Evolutionary conservation across 2,113 vertebrate genomes (phyloP).

Genomic region (Phaetusa simplex): DNA sequence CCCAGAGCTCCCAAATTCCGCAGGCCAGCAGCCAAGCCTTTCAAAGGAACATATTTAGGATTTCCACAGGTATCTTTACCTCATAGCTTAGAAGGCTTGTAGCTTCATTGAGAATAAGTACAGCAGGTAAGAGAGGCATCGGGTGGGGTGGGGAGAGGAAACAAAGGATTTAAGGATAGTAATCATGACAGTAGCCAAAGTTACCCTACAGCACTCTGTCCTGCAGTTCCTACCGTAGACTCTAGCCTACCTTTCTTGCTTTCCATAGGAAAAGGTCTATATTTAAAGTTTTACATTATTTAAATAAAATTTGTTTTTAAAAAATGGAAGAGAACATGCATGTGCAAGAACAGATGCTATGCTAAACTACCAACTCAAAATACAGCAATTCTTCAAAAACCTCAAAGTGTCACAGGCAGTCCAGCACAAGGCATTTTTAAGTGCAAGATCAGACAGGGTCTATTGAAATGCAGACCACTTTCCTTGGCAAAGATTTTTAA

Average conservation of each 20-base stretch:
- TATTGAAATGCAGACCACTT: constrained; percentile 53
- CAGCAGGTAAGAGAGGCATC: neutral
- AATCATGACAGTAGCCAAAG: neutral
- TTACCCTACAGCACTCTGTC: neutral
- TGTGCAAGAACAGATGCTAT: constrained; percentile 43
- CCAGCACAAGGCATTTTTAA: constrained; percentile 60
- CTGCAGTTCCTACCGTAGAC: neutral
- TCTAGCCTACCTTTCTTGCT: neutral
- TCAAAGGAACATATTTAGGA: neutral
- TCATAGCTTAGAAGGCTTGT: neutral
- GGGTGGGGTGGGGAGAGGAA: neutral
- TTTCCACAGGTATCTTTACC: neutral
- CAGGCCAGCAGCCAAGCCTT: neutral
- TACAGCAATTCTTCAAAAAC: constrained; percentile 28
- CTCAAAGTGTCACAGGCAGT: constrained; percentile 48
- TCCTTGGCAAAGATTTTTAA: constrained; percentile 61
- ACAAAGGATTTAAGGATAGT: neutral
- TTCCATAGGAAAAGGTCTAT: constrained; percentile 29
- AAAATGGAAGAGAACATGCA: constrained; percentile 22
- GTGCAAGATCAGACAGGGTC: constrained; percentile 43
- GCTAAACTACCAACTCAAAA: constrained; percentile 38
- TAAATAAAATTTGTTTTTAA: constrained; percentile 23
- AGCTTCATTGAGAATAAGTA: neutral
- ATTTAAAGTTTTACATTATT: constrained; percentile 7
- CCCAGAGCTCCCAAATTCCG: neutral